Percentiles rank a stretch among this genome's conserved stretches.
Evolutionary conservation across 1,140 invertebrate genomes (phyloP).

Genomic region (Drosophila seguyi): DNA sequence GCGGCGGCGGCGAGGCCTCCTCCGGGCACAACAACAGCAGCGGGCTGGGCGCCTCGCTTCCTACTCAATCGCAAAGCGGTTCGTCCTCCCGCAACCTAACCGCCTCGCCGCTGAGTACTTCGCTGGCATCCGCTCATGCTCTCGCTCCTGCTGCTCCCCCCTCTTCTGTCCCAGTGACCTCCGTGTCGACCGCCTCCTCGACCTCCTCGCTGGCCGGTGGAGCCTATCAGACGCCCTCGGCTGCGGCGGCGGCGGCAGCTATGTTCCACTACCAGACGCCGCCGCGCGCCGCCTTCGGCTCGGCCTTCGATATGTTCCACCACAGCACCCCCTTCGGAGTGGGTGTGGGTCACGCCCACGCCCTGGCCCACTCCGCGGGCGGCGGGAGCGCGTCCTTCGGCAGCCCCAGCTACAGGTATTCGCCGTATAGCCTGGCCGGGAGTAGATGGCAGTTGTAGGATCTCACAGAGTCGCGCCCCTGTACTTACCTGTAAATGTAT

Average conservation of each 20-base stretch:
- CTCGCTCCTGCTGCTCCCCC: conserved; percentile 6
- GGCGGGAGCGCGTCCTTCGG: conserved; percentile 66
- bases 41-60: conserved; percentile 76
- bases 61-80: conserved; percentile 78
- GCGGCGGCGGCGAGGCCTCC: conserved; percentile 27
- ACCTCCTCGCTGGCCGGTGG: conserved; percentile 61
- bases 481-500: conserved; percentile 44
- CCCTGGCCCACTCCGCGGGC: conserved; percentile 38
- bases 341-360: conserved; percentile 57
- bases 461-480: conserved; percentile 39
- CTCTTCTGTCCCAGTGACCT: conserved; percentile 10
- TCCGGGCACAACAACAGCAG: conserved; percentile 75
- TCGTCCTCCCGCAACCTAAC: conserved; percentile 73
- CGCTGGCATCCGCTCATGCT: conserved; percentile 10
- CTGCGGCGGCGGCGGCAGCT: conserved; percentile 58
- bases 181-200: conserved; percentile 21
- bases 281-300: conserved; percentile 78
- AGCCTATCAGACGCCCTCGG: conserved; percentile 74
- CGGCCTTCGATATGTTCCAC: conserved; percentile 85
- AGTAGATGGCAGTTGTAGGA: conserved; percentile 84
- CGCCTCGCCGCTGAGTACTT: conserved; percentile 71
- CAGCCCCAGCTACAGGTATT: conserved; percentile 84
- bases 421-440: conserved; percentile 80
- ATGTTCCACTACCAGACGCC: conserved; percentile 84
- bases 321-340: conserved; percentile 84